Conservation (phyloP, 2,113 vertebrate species). For the Castor canadensis region DNA sequence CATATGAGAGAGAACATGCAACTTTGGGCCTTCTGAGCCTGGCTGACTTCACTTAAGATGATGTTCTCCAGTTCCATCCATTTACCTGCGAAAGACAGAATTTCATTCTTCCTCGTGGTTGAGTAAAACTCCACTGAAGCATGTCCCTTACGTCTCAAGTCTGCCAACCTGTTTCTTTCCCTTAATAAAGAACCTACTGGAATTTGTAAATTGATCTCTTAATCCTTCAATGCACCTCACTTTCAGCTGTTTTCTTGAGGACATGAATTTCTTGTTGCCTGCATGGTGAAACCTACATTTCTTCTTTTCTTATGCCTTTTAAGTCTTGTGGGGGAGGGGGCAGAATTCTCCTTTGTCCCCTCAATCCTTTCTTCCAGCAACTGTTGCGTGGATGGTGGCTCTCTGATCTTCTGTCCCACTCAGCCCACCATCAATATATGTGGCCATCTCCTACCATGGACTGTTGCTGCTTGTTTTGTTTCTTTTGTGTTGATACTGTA, state of each 20-base stretch:
- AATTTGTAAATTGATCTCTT: not conserved
- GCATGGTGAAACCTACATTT: not conserved
- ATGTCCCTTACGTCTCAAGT: too few relatives aligned
- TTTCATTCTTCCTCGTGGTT: too few relatives aligned
- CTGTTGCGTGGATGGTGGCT: not conserved
- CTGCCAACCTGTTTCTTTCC: not conserved
- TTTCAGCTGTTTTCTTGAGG: not conserved
- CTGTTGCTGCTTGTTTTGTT: too few relatives aligned
- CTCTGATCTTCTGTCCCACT: not conserved
- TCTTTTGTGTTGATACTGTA: not conserved
- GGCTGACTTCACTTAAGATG: too few relatives aligned
- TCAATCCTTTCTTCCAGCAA: not conserved
- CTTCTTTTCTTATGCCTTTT: not conserved
- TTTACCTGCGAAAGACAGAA: too few relatives aligned
- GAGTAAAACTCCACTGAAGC: too few relatives aligned
- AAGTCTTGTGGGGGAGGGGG: not conserved
- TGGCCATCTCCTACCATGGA: not conserved
- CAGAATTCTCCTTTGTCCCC: not conserved
- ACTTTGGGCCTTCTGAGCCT: too few relatives aligned
- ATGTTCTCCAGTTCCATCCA: too few relatives aligned
- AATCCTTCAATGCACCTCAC: not conserved
- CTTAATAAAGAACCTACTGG: not conserved
- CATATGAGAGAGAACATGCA: too few relatives aligned
- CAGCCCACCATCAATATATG: not conserved
- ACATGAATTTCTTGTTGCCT: not conserved